Evolutionary conservation across 1,140 invertebrate genomes (phyloP), one percentile per base, ranked within the genome.

Genomic region (Carposina sasakii): DNA sequence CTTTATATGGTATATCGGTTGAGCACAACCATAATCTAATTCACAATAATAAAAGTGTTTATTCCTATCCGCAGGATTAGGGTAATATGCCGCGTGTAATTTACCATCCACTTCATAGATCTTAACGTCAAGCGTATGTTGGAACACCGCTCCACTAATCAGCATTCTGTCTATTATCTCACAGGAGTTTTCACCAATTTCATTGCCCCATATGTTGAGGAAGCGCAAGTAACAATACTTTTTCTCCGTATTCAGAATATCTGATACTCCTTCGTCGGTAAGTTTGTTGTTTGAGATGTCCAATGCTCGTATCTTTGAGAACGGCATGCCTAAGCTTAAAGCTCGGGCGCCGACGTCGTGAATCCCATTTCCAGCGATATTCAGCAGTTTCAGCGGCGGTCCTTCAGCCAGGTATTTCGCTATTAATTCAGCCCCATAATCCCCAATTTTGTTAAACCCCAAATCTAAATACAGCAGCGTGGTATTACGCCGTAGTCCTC

Each of bases 171-270:
- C 48, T 3, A 89, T 60, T 23, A 87, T 79, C 22, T 63, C 64
- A 23, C 81, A 85, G 23, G 76, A 68, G 6, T 26, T 26, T 39
- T 77, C 68, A 0, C 69, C 74, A 33, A 88, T 57, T 48, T 65
- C 52, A 54, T 90, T 90, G 0, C 89, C 89, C 78, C 85, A 90
- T 26, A 90, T 67, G 50, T 77, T 85, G 1, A 90, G 63, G 46
- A 85, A 75, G 40, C 83, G 50, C 30, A 89, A 55, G 43, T 60
- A 64, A 31, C 74, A 81, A 10, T 76, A 69, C 53, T 89, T 90
- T 51, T 88, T 89, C 8, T 89, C 43, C 1, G 82, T 82, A 51
- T 86, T 77, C n/a, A 89, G 63, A 31, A 90, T 57, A 52, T 86
- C 75, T 2, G 81, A 44, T 12, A 87, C 58, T 1, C 87, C 87